These are phyloP conservation scores for Charadrius vociferus DNA, from an alignment of 2,113 vertebrate genomes.

Conservation along the genomic window DNA sequence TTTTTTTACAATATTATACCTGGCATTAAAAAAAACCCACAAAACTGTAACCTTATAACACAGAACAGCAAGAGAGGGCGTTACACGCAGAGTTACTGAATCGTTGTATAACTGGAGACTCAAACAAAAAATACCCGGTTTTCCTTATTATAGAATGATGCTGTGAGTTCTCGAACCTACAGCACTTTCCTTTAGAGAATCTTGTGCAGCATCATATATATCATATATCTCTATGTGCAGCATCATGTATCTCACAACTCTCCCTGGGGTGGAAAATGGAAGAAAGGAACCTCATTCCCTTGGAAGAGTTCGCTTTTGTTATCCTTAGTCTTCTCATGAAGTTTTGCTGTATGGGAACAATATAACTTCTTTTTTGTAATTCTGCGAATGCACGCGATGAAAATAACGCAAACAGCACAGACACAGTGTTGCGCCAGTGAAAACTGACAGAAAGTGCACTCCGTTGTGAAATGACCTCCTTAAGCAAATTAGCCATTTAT, in stretches of 20 bases:
- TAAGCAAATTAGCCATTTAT: accelerated
- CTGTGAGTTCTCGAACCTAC: not conserved
- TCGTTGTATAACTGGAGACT: not conserved
- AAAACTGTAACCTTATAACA: not conserved
- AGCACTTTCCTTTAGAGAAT: not conserved
- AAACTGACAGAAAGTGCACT: accelerated
- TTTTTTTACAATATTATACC: not conserved
- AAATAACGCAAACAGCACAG: not conserved
- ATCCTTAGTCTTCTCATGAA: not conserved
- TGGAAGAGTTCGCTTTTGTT: not conserved
- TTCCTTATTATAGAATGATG: not conserved
- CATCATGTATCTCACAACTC: not conserved
- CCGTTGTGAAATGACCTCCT: not conserved
- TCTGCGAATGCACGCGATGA: accelerated
- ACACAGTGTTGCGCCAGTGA: accelerated
- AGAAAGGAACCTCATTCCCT: not conserved
- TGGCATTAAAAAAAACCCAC: not conserved
- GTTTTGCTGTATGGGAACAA: not conserved
- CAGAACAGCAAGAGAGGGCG: not conserved
- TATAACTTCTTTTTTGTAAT: not conserved
- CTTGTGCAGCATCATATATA: not conserved
- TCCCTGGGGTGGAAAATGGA: not conserved
- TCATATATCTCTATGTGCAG: not conserved
- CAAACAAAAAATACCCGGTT: not conserved
- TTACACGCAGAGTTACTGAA: accelerated